phyloP scores from a whole-genome alignment of 2,797 vertebrate species.

The Micrastur ruficollis region DNA sequence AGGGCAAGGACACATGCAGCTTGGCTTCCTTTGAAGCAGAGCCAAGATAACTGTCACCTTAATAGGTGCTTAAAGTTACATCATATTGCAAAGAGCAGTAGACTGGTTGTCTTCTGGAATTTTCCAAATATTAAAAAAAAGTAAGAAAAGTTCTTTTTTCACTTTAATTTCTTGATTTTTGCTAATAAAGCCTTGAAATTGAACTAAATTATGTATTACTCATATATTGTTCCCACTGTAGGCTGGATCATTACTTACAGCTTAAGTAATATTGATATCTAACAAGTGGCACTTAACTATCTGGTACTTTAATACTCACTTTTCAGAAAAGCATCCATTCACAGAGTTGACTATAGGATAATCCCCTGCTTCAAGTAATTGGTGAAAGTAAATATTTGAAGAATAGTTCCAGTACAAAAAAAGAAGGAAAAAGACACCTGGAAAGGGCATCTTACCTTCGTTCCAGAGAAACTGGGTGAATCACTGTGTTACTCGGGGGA shows the following conservation, averaged over 20 bases:
- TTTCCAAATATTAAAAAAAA: background rate
- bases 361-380: background rate
- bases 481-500: background rate
- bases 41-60: background rate
- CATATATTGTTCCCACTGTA: background rate
- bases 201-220: background rate
- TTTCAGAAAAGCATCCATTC: background rate
- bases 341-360: background rate
- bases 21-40: background rate
- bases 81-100: background rate
- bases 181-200: background rate
- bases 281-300: background rate
- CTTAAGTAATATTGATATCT: background rate
- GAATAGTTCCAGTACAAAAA: background rate
- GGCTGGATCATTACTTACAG: background rate
- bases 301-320: background rate
- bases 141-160: background rate
- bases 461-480: background rate
- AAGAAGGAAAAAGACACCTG: background rate
- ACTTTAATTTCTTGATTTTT: background rate
- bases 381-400: background rate
- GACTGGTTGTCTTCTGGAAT: background rate
- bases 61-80: background rate
- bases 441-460: background rate
- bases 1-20: rapidly evolving